phyloP scores from a whole-genome alignment of 2,888 invertebrate genomes.

The Artemia sinica region DNA sequence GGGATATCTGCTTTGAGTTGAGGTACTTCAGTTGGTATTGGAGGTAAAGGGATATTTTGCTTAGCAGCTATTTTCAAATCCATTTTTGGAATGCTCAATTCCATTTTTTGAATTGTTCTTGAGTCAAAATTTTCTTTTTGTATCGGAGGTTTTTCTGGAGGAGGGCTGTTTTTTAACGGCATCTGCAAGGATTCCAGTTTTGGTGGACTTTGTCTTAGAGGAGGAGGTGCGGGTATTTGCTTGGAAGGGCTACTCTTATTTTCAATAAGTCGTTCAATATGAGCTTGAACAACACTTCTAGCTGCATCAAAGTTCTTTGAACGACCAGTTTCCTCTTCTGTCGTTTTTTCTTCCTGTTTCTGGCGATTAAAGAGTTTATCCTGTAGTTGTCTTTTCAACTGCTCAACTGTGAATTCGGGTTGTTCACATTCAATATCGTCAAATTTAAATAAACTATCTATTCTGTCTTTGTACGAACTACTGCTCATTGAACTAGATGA shows the following conservation, averaged over 20 bases:
- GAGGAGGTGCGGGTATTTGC: not conserved
- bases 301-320: conserved; percentile 24
- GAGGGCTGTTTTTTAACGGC: not conserved
- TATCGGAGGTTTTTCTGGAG: not conserved
- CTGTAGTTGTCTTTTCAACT: not conserved
- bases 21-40: conserved; percentile 15
- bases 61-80: conserved; percentile 19
- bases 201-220: not conserved
- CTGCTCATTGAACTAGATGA: conserved; percentile 20
- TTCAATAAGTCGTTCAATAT: conserved; percentile 52
- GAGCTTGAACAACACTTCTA: conserved; percentile 56
- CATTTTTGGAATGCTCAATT: conserved; percentile 15
- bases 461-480: conserved; percentile 57
- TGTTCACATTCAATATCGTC: conserved; percentile 4
- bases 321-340: conserved; percentile 6
- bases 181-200: not conserved
- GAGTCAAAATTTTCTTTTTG: not conserved
- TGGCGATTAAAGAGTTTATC: not conserved
- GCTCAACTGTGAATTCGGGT: conserved; percentile 6
- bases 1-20: not conserved
- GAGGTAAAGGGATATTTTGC: conserved; percentile 23
- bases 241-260: not conserved
- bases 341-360: not conserved
- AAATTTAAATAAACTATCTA: conserved; percentile 54
- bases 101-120: not conserved